Conservation (phyloP, 2,888 invertebrate genomes). For the Metellina segmentata region DNA sequence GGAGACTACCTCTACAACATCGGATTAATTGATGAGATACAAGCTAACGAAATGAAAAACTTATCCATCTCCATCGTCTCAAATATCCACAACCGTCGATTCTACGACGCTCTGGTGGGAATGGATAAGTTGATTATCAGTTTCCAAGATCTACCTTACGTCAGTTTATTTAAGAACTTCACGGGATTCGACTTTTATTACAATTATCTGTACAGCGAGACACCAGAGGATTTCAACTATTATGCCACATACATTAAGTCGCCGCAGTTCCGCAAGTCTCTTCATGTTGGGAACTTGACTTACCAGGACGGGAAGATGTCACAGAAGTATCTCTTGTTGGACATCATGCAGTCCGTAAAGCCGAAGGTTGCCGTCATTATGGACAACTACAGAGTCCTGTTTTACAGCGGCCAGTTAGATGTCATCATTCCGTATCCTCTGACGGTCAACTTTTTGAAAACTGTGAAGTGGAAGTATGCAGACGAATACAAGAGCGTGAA, state of each 20-base stretch:
- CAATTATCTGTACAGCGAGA: constrained; percentile 85
- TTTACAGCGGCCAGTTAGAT: constrained; percentile 94
- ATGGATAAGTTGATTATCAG: constrained; percentile 5
- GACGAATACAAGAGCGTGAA: constrained; percentile 86
- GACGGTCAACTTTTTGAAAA: constrained; percentile 89
- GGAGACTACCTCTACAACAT: constrained; percentile 81
- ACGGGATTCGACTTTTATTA: constrained; percentile 90
- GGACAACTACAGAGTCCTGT: constrained; percentile 80
- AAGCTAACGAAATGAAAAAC: constrained; percentile 63
- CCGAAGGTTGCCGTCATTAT: constrained; percentile 80
- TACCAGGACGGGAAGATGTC: constrained; percentile 85
- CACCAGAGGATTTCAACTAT: constrained; percentile 81
- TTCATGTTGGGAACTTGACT: constrained; percentile 91
- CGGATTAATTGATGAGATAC: constrained; percentile 79
- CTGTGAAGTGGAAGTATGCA: constrained; percentile 86
- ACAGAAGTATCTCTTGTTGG: constrained; percentile 86
- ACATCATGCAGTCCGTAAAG: constrained; percentile 91
- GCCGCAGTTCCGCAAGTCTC: constrained; percentile 85
- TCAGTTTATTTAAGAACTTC: constrained; percentile 85
- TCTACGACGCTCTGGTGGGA: not conserved
- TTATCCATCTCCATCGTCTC: not conserved
- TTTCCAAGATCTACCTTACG: constrained; percentile 1
- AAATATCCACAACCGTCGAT: not conserved
- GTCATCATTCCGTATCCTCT: constrained; percentile 94
- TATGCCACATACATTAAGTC: constrained; percentile 86